Evolutionary conservation across 2,797 vertebrate species (phyloP), one percentile per base, ranked within the genome.

Genomic region (Coracias cyanogaster): DNA sequence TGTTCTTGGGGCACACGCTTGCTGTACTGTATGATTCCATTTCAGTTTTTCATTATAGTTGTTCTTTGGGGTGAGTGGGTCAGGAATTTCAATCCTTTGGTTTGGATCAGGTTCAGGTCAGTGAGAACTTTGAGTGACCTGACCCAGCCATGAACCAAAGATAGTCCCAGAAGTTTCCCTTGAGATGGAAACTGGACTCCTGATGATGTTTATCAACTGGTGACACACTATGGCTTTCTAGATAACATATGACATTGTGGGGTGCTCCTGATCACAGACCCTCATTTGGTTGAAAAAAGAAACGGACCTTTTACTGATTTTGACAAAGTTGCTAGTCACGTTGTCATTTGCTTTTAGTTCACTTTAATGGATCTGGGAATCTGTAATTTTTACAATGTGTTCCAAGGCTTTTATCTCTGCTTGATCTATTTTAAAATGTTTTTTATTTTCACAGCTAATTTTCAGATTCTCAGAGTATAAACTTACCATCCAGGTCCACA

Each of bases 21-120:
- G 74, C 83, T 92, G 12, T 65, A 14, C 71, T 35, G 9, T 65
- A 58, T 52, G 67, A 78, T 90, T 87, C 48, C 0, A 1, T 91
- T 91, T 92, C 92, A 93, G 96, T 89, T 96, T 94, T 97, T 96
- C 84, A 95, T 97, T 96, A 96, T 65, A 46, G 70, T 26, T 90
- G 62, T 65, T 92, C 74, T 76, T 85, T 37, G 76, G 91, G 94
- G 95, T 96, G 86, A 96, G 15, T 49, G 86, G 96, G 95, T 97
- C 94, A 97, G 91, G 89, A 94, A 94, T 97, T 97, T 93, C 94
- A 94, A 7, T 96, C 78, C 89, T 96, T 96, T 94, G 84, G 94
- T 93, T 91, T 97, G 96, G 95, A 96, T 97, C 93, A 96, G 93
- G 95, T 97, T 97, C 89, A 96, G 97, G 93, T 96, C 97, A 97